Evolutionary conservation across 2,113 vertebrate species (phyloP).

Genomic region (Neotragus moschatus): DNA sequence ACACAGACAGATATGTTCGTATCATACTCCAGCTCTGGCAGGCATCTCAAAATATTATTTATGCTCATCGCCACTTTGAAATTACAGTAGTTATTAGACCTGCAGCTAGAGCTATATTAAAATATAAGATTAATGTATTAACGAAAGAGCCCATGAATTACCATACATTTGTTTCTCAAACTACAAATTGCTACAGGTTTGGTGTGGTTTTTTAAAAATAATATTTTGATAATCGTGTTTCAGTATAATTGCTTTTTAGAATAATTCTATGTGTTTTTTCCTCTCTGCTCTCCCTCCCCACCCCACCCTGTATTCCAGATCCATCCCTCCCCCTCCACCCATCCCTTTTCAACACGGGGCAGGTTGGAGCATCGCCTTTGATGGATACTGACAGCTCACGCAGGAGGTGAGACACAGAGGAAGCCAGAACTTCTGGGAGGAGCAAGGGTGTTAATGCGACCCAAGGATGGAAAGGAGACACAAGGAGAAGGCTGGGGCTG

Average conservation of each 20-base stretch:
- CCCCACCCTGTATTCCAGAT: neutral
- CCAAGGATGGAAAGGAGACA: neutral
- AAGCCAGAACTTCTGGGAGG: neutral
- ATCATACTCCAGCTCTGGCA: neutral
- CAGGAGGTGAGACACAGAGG: accelerated
- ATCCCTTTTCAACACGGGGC: accelerated
- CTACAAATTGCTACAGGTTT: conserved; percentile 21
- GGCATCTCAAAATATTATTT: conserved; percentile 10
- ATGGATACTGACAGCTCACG: accelerated
- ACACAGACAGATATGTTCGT: neutral
- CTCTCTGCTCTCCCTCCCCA: neutral
- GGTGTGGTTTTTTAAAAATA: neutral
- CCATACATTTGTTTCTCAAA: neutral
- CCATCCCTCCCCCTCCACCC: neutral
- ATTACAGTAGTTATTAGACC: conserved; percentile 6
- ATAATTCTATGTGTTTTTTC: neutral
- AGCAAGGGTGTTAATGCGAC: accelerated
- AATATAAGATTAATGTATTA: neutral
- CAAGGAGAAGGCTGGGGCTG: accelerated
- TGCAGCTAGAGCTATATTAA: neutral
- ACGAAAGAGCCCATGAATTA: conserved; percentile 20
- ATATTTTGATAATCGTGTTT: neutral
- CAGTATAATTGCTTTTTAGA: neutral
- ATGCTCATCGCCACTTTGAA: neutral
- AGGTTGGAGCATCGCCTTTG: neutral